A percentile compares a stretch with the other conserved stretches of the same genome.
Conservation (phyloP, 2,113 vertebrate species). For the Leucoraja erinaceus region DNA sequence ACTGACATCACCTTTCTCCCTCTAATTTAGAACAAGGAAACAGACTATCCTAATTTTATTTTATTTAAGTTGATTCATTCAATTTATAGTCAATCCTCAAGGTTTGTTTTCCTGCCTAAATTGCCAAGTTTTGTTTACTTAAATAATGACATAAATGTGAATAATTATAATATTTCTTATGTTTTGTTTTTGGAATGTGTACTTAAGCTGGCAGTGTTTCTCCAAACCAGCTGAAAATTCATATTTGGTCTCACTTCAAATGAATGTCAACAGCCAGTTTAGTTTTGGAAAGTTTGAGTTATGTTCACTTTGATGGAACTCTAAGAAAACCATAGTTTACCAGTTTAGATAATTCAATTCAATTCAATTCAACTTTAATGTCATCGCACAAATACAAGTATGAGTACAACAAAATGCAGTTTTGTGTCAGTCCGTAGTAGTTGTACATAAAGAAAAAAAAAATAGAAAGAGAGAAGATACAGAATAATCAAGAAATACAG, state of each 20-base stretch:
- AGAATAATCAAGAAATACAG: no score
- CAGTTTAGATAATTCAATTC: no score
- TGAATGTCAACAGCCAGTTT: not conserved
- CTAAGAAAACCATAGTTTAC: not conserved
- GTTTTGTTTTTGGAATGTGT: not conserved
- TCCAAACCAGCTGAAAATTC: constrained; percentile 9
- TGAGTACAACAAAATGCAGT: no score
- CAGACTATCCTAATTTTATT: not conserved
- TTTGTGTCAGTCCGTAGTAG: no score
- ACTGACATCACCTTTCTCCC: no score
- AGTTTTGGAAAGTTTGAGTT: not conserved
- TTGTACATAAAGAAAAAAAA: no score
- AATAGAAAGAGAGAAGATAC: no score
- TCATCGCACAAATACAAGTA: no score
- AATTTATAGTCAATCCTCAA: not conserved
- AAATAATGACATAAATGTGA: not conserved
- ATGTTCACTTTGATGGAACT: not conserved
- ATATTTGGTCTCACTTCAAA: not conserved
- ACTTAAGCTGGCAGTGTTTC: not conserved
- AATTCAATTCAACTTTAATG: no score
- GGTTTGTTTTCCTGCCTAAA: not conserved
- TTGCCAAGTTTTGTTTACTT: not conserved
- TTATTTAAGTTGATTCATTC: not conserved
- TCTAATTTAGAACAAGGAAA: not conserved
- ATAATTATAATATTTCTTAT: not conserved